A percentile compares a stretch with the other conserved stretches of the same genome.
These are phyloP conservation scores for Leptinotarsa tumamoca DNA, from an alignment of 2,888 invertebrate genomes.

Conservation along the genomic window DNA sequence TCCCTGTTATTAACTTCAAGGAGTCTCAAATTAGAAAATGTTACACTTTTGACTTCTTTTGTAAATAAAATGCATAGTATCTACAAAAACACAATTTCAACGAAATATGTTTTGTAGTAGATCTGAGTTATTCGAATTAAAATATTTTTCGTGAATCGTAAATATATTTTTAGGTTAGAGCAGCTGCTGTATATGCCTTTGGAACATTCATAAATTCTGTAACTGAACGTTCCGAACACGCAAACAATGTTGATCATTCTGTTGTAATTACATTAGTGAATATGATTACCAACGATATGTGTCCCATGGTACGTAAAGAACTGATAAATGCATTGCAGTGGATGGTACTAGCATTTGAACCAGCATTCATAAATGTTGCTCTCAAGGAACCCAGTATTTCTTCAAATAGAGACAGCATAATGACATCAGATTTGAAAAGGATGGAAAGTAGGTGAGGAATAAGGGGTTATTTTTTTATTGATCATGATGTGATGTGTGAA, in stretches of 20 bases:
- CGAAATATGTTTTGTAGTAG: neutral
- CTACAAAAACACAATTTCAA: neutral
- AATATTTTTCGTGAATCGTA: neutral
- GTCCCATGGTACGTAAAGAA: conserved; percentile 88
- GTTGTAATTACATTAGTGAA: conserved; percentile 89
- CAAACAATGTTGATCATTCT: conserved; percentile 92
- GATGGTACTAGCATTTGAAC: conserved; percentile 88
- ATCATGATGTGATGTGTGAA: neutral
- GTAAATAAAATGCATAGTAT: no score
- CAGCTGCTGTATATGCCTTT: conserved; percentile 93
- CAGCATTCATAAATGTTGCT: conserved; percentile 84
- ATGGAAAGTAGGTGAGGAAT: conserved; percentile 59
- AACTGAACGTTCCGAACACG: conserved; percentile 88
- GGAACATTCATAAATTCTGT: conserved; percentile 93
- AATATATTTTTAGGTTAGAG: conserved; percentile 75
- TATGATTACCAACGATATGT: conserved; percentile 82
- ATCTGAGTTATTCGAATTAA: neutral
- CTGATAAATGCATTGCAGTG: conserved; percentile 88
- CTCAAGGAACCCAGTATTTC: conserved; percentile 71
- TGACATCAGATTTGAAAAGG: conserved; percentile 56
- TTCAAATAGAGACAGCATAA: conserved; percentile 49
- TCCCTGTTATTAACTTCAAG: no score
- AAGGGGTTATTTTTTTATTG: neutral
- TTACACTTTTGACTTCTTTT: no score
- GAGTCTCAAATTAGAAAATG: no score